Evolutionary conservation across 2,797 vertebrate species (phyloP).

Genomic region (Setipinna tenuifilis): DNA sequence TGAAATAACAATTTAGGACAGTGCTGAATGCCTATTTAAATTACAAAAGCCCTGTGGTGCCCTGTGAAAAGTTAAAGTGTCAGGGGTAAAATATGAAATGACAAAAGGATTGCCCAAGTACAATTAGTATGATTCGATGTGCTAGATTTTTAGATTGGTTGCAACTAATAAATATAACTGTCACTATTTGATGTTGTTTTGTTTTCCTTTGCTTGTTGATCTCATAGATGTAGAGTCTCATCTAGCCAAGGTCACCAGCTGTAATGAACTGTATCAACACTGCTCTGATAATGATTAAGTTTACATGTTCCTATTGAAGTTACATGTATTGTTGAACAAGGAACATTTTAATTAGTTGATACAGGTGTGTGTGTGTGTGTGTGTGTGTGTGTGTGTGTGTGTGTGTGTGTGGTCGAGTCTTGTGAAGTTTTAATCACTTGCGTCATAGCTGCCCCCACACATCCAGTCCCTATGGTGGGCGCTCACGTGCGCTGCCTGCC

Average conservation of each 20-base stretch:
- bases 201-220: neutral
- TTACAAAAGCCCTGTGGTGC: no score
- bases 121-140: neutral
- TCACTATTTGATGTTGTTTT: neutral
- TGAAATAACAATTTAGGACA: no score
- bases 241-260: neutral
- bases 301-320: neutral
- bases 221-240: neutral
- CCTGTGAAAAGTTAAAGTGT: neutral
- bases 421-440: slow-evolving; percentile 11
- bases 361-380: neutral
- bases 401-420: neutral
- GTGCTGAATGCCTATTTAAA: no score
- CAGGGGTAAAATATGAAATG: neutral
- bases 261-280: neutral
- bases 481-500: neutral
- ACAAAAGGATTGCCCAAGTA: neutral
- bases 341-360: neutral
- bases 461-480: neutral
- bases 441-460: neutral
- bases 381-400: neutral
- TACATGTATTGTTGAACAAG: neutral
- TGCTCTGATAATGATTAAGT: neutral
- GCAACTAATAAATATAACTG: neutral
- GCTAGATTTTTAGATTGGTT: neutral